phyloP scores from a whole-genome alignment of 2,797 vertebrate genomes.

The Acanthurus lineatus region DNA sequence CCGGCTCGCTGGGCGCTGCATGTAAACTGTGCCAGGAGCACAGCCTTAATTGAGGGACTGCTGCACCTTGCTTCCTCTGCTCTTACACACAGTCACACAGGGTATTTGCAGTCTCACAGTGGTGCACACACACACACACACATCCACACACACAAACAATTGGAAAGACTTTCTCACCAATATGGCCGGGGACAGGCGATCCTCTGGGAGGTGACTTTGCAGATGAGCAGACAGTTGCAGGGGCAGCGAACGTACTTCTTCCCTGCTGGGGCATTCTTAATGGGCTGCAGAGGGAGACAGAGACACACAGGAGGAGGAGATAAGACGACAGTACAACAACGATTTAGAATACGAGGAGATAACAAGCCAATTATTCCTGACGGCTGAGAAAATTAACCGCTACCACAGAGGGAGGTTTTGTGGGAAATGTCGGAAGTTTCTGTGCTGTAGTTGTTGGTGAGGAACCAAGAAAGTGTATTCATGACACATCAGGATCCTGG shows the following conservation, averaged over 20 bases:
- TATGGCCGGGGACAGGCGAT: conserved; percentile 95
- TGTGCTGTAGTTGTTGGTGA: conserved; percentile 9
- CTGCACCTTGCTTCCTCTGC: conserved; percentile 64
- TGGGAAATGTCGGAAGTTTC: conserved; percentile 15
- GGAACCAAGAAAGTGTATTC: background rate
- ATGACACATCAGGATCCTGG: background rate
- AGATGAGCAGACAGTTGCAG: conserved; percentile 97
- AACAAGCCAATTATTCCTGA: conserved; percentile 70
- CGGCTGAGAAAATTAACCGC: conserved; percentile 44
- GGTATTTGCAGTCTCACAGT: conserved; percentile 11
- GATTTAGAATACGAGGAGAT: conserved; percentile 51
- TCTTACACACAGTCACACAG: conserved; percentile 25
- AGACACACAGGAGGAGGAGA: conserved; percentile 42
- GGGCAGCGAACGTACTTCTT: conserved; percentile 97
- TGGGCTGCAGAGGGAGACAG: conserved; percentile 87
- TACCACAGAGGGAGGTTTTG: conserved; percentile 9
- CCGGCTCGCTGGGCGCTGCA: conserved; percentile 57
- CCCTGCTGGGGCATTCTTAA: conserved; percentile 94
- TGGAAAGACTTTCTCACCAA: conserved; percentile 85
- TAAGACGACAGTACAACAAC: conserved; percentile 37
- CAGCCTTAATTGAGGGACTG: conserved; percentile 64
- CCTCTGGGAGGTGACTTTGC: conserved; percentile 95
- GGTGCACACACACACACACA: conserved; percentile 32
- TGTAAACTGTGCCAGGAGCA: conserved; percentile 64
- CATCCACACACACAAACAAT: conserved; percentile 27